Base-by-base conservation (phyloP, 2,888 invertebrate genomes). In the Rosalia funebris region DNA sequence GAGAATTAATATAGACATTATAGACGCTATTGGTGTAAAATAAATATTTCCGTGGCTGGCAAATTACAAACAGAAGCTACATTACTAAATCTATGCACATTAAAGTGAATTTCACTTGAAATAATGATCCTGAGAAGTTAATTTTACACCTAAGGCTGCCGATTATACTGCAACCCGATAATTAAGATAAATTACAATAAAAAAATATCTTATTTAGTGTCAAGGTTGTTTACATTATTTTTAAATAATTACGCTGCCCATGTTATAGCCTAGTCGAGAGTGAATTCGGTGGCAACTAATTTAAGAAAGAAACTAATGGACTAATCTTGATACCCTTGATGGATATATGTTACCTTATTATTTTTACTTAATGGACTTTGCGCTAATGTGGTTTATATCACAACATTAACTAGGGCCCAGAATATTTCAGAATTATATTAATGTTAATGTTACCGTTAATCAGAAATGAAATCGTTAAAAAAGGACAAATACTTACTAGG, bases 181-280 rank as follows among this genome's bases (percentile, higher is more conserved):
- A 46, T 46, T 32, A 32, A 15, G 10, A 16, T 15, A 11, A 41
- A 42, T 50, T 39, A 50, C 37, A 1, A 50, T 2, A 10, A 16
- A 48, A 39, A 39, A 50, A 42, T n/a, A 42, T 19, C 37, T 50
- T 37, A 39, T 31, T 14, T 39, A 10, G 12, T 11, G 9, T 37
- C 37, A 50, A 50, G 39, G 39, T 50, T 39, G 25, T 16, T 50
- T n/a, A 46, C 14, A n/a, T 9, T 14, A 20, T 25, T 44, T 32
- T 46, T 9, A 15, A 16, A 16, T 46, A 31, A 31, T 45, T 12
- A 11, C 34, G 25, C 25, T 7, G 25, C 25, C 25, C 4, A 5
- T 25, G 25, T 25, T 5, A 25, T 25, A 5, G 4, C 3, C 25
- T 3, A 25, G 7, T 25, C 7, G 3, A 5, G 7, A 5, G 4